These are phyloP conservation scores for Mastigias papua DNA, from an alignment of 30 jellyfish, hydroid and myxozoan species.

Conservation along the genomic window DNA sequence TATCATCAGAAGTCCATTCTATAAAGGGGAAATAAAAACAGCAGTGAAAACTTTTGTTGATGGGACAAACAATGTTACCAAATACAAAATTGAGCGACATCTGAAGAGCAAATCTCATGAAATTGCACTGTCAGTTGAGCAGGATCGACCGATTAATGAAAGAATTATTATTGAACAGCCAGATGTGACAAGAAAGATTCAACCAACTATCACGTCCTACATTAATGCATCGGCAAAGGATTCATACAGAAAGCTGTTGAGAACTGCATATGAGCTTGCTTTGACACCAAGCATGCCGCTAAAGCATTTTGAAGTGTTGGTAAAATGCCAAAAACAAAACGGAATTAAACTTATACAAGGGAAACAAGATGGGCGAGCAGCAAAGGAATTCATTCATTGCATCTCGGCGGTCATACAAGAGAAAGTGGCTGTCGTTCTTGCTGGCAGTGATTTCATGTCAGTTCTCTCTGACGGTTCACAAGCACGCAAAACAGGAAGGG, in stretches of 20 bases:
- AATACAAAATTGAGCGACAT: no score
- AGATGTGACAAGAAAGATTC: conserved; percentile 29
- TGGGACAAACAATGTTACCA: no score
- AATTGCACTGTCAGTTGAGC: conserved; percentile 41
- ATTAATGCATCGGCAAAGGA: conserved; percentile 39
- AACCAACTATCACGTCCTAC: conserved; percentile 37
- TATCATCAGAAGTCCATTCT: no score
- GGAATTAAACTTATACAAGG: conserved; percentile 48
- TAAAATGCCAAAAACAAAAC: conserved; percentile 41
- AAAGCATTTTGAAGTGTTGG: conserved; percentile 55
- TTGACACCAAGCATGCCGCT: conserved; percentile 58
- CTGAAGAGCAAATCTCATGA: no score
- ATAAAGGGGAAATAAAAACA: no score
- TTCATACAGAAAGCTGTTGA: conserved; percentile 46
- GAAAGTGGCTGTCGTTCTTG: conserved; percentile 42
- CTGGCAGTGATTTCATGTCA: conserved; percentile 47
- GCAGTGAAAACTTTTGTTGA: no score
- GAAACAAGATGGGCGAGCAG: conserved; percentile 46
- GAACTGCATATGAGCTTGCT: conserved; percentile 64
- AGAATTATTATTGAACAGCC: conserved; percentile 19
- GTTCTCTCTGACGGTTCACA: conserved; percentile 55
- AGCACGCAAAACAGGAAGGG: conserved; percentile 50
- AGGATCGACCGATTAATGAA: conserved; percentile 17
- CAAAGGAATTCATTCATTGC: conserved; percentile 35
- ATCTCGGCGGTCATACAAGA: conserved; percentile 36